phyloP scores from a whole-genome alignment of 2,797 vertebrate species.

The Coilia nasus region DNA sequence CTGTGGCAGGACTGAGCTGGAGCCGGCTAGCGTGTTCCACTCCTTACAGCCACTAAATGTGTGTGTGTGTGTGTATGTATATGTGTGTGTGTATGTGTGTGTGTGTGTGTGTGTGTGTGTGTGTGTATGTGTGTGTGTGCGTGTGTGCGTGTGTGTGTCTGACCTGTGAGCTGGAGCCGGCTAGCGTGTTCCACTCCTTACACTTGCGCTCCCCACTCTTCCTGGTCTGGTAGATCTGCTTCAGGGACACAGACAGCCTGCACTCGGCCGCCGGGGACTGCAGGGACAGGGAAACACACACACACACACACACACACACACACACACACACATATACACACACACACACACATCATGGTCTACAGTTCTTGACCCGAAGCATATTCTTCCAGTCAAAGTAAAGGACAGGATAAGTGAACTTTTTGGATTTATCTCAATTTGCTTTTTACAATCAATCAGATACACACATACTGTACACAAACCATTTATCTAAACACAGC shows the following conservation, averaged over 20 bases:
- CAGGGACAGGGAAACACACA: constrained; percentile 36
- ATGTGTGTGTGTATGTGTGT: not conserved
- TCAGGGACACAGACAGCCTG: constrained; percentile 77
- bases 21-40: no score
- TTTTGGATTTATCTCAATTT: not conserved
- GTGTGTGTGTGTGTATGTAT: not conserved
- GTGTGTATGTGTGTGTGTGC: not conserved
- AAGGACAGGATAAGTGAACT: not conserved
- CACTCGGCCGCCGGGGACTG: constrained; percentile 76
- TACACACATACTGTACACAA: not conserved
- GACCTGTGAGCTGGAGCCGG: constrained; percentile 83
- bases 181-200: constrained; percentile 73
- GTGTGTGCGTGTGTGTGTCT: constrained; percentile 23
- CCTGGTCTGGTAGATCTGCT: constrained; percentile 88
- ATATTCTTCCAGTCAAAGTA: not conserved
- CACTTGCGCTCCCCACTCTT: constrained; percentile 75
- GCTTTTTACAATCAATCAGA: not conserved
- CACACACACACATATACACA: not conserved
- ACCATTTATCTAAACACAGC: not conserved
- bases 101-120: constrained; percentile 23
- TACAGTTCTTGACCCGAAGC: not conserved
- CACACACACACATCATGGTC: not conserved
- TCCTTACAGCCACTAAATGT: no score
- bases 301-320: not conserved
- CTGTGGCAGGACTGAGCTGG: no score